phyloP scores from a whole-genome alignment of 2,888 invertebrate species.

The Thecocarcelia acutangulata region DNA sequence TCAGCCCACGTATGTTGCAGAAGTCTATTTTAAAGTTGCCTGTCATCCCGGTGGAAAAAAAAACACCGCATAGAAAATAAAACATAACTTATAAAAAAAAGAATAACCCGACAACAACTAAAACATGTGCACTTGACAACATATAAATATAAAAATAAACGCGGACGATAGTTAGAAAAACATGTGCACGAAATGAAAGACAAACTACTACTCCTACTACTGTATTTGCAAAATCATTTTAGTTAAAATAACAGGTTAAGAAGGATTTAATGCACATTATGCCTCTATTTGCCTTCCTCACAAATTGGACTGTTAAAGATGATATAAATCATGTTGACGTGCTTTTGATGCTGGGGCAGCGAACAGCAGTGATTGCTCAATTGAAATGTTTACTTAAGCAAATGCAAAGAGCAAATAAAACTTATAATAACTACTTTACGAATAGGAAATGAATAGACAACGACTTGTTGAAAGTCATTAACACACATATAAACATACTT shows the following conservation, averaged over 20 bases:
- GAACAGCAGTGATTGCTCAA: slow-evolving; percentile 61
- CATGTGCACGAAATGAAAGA: too few relatives aligned
- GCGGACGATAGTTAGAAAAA: too few relatives aligned
- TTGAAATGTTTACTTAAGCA: slow-evolving; percentile 66
- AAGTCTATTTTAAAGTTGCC: too few relatives aligned
- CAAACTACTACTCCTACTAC: too few relatives aligned
- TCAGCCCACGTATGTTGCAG: too few relatives aligned
- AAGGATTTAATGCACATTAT: slow-evolving; percentile 13
- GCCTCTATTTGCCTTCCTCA: background rate
- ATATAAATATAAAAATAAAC: too few relatives aligned
- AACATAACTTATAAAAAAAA: too few relatives aligned
- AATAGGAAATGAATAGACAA: slow-evolving; percentile 52
- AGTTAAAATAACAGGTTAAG: slow-evolving; percentile 26
- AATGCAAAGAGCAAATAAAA: slow-evolving; percentile 66
- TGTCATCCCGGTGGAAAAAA: too few relatives aligned
- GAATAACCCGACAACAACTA: too few relatives aligned
- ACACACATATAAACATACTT: background rate
- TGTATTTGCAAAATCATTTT: background rate
- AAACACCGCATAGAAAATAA: too few relatives aligned
- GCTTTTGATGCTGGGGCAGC: slow-evolving; percentile 6
- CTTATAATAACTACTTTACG: slow-evolving; percentile 60
- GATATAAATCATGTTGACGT: slow-evolving; percentile 20
- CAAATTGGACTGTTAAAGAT: slow-evolving; percentile 10
- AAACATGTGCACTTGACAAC: too few relatives aligned
- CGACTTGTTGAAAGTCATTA: slow-evolving; percentile 62